Percentiles rank a stretch among this genome's conserved stretches.
Conservation (phyloP, 1,140 invertebrate genomes). For the Caenorhabditis remanei region DNA sequence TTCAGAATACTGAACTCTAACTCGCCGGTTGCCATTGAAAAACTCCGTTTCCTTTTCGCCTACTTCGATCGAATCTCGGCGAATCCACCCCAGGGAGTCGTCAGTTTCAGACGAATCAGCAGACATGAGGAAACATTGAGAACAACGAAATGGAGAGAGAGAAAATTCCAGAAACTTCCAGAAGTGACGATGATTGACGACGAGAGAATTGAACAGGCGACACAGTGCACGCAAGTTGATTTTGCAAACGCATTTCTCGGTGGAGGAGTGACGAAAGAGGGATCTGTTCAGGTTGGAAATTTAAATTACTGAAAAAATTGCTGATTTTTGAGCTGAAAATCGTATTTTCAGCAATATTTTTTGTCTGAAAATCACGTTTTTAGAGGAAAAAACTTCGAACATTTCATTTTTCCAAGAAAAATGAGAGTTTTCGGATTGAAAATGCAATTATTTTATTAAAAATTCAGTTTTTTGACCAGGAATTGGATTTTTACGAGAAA, state of each 20-base stretch:
- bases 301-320: too few relatives aligned
- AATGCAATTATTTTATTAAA: too few relatives aligned
- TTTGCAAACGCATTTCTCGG: conserved; percentile 94
- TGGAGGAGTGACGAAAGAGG: conserved; percentile 89
- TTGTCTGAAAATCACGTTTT: background rate
- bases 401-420: conserved; percentile 78
- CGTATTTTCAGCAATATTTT: background rate
- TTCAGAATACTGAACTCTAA: background rate
- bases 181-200: background rate
- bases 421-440: conserved; percentile 5
- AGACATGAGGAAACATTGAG: background rate
- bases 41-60: background rate
- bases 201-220: conserved; percentile 63
- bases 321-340: too few relatives aligned
- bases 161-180: background rate
- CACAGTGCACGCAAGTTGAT: conserved; percentile 82
- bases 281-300: conserved; percentile 87
- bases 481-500: too few relatives aligned
- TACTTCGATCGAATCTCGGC: background rate
- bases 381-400: too few relatives aligned
- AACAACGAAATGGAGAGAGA: background rate
- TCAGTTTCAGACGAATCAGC: background rate
- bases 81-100: background rate
- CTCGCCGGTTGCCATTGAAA: background rate
- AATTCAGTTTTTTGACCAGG: too few relatives aligned